A percentile compares a stretch with the other conserved stretches of the same genome.
These are phyloP conservation scores for Dendrophyllia cribrosa DNA, from an alignment of 64 coral and sea anemone genomes.

Conservation along the genomic window DNA sequence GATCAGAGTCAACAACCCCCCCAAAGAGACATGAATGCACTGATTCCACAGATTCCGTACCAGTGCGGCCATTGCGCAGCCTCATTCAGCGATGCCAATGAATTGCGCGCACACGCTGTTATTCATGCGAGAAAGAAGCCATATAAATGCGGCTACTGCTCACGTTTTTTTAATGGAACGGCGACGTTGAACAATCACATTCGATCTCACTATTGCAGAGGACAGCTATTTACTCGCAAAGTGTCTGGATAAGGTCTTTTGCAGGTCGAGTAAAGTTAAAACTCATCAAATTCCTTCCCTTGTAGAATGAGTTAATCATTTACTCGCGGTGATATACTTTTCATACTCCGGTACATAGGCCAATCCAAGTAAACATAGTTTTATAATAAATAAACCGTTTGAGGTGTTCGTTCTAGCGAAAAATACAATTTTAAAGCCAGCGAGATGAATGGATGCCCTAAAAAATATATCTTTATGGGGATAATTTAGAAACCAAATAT, in stretches of 20 bases:
- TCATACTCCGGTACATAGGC: too few relatives aligned
- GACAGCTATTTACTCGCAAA: constrained; percentile 8
- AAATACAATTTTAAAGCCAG: too few relatives aligned
- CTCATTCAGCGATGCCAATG: constrained; percentile 7
- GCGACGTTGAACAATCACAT: constrained; percentile 49
- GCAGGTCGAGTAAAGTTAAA: not conserved
- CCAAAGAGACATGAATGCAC: not conserved
- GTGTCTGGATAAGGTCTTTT: constrained; percentile 6
- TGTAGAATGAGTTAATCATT: too few relatives aligned
- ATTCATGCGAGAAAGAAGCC: constrained; percentile 47
- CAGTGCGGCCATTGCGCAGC: constrained; percentile 3
- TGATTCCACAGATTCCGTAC: constrained; percentile 15
- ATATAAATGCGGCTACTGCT: constrained; percentile 40
- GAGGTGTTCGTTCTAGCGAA: too few relatives aligned
- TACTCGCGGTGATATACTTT: too few relatives aligned
- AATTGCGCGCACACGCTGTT: constrained; percentile 30
- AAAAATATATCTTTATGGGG: too few relatives aligned
- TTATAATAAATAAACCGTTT: too few relatives aligned
- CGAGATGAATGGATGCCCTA: too few relatives aligned
- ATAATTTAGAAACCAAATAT: too few relatives aligned
- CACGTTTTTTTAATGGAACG: not conserved
- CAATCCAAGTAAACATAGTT: too few relatives aligned
- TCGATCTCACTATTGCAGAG: constrained; percentile 17
- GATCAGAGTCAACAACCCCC: not conserved
- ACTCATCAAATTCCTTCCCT: too few relatives aligned